Evolutionary conservation across 2,113 vertebrate species (phyloP).

Genomic region (Eulacestoma nigropectus): DNA sequence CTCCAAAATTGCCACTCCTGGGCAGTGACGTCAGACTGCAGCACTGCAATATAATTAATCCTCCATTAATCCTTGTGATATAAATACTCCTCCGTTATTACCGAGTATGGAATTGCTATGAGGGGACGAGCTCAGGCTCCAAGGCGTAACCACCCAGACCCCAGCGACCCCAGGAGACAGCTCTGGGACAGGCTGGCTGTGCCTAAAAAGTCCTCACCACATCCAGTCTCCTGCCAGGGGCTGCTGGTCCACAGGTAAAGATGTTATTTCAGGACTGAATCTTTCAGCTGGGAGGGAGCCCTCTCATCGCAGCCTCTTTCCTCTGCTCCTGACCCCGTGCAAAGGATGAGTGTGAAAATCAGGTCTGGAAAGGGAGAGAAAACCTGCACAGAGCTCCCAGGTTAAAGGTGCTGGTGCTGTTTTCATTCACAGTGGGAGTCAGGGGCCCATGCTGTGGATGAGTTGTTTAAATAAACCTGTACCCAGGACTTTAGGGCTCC

Average conservation of each 20-base stretch:
- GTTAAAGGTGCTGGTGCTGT: neutral
- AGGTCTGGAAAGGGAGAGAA: neutral
- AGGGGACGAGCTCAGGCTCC: neutral
- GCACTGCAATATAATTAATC: slow-evolving; percentile 29
- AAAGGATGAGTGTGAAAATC: neutral
- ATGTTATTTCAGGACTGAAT: neutral
- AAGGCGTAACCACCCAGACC: neutral
- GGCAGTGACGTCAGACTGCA: neutral
- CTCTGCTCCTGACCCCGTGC: accelerated
- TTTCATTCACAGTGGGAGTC: neutral
- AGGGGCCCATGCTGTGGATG: neutral
- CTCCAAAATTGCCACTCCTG: neutral
- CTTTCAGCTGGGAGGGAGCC: neutral
- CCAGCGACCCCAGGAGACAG: neutral
- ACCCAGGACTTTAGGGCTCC: neutral
- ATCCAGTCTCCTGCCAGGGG: neutral
- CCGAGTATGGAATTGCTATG: neutral
- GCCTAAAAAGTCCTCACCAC: neutral
- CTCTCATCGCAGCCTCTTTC: neutral
- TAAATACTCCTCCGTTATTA: slow-evolving; percentile 26
- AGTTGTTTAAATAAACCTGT: neutral
- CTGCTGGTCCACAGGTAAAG: neutral
- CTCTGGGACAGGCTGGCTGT: neutral
- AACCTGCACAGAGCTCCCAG: neutral
- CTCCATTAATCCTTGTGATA: slow-evolving; percentile 12